Evolutionary conservation across 2,797 vertebrate species (phyloP).

Genomic region (Pelobates cultripes): DNA sequence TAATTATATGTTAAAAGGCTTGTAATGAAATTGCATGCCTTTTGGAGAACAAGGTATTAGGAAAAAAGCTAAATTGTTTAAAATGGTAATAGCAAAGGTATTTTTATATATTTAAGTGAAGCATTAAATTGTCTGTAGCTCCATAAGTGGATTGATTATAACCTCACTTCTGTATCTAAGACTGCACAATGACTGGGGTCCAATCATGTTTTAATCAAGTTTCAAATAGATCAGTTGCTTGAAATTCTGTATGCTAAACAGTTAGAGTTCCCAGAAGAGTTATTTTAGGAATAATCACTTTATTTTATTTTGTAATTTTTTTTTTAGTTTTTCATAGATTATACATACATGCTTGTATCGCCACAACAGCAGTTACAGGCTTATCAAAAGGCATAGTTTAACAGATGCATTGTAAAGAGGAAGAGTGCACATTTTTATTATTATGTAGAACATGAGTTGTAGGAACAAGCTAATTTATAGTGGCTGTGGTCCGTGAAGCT

Average conservation of each 20-base stretch:
- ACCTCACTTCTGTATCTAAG: background rate
- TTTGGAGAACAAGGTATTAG: background rate
- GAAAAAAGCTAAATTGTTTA: background rate
- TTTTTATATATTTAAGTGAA: slow-evolving; percentile 23
- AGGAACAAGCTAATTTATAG: too few species aligned
- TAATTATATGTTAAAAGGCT: background rate
- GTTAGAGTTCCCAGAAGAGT: background rate
- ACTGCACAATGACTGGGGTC: slow-evolving; percentile 8
- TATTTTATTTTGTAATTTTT: too few species aligned
- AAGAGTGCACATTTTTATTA: too few species aligned
- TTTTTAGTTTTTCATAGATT: too few species aligned
- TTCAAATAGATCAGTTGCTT: slow-evolving; percentile 19
- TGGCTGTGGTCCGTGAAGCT: too few species aligned
- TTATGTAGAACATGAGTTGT: too few species aligned
- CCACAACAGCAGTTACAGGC: too few species aligned
- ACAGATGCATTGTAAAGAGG: too few species aligned
- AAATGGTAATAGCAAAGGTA: background rate
- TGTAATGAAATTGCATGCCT: background rate
- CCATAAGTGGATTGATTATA: slow-evolving; percentile 29
- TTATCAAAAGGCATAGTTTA: too few species aligned
- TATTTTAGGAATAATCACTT: background rate
- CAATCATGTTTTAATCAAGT: slow-evolving; percentile 40
- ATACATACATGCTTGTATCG: too few species aligned
- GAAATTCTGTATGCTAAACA: background rate
- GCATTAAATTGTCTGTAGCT: slow-evolving; percentile 20